Evolutionary conservation across 2,113 vertebrate genomes (phyloP), one percentile per base, ranked within the genome.

Genomic region (Lepus americanus): DNA sequence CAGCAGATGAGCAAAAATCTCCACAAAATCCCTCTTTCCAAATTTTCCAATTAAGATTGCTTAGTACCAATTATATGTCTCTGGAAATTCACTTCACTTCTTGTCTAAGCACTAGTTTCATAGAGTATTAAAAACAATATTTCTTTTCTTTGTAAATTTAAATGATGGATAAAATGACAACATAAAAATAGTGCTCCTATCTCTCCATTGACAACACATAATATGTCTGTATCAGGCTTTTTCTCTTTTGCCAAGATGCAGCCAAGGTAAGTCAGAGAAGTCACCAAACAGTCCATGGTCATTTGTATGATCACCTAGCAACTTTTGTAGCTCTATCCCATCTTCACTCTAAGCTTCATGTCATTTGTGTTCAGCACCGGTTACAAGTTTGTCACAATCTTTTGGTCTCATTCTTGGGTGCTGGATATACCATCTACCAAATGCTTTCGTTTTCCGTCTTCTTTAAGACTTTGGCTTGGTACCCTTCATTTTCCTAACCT

Each of bases 11-110:
- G n/a, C 4, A 74, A 53, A 25, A 87, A 39, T 49, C 67, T 8
- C 33, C 7, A 36, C 63, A 77, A 94, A 49, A 44, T 53, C 14
- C 23, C 25, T 90, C 51, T 53, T 76, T 61, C 4, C 85, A 66
- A 72, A 67, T 81, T 95, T 96, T 81, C 74, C 16, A 77, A 79
- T 49, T 27, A 84, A 76, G 14, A 92, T 66, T 95, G 72, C 80
- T 90, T 10, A 29, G 23, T 33, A 67, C 4, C 73, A 66, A 73
- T 81, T 67, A 67, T 7, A 33, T 44, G 19, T 61, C 17, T 80
- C 83, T 80, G 67, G 72, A 94, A 92, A 87, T 63, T 79, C 5
- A 67, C 49, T 89, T 31, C 84, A 49, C 36, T 67, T 59, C 29
- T 36, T 93, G n/a, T 31, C 29, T 72, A 85, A 80, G 29, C 27